phyloP scores from a whole-genome alignment of 1,140 invertebrate species.

The Pseudomyrmex gracilis region DNA sequence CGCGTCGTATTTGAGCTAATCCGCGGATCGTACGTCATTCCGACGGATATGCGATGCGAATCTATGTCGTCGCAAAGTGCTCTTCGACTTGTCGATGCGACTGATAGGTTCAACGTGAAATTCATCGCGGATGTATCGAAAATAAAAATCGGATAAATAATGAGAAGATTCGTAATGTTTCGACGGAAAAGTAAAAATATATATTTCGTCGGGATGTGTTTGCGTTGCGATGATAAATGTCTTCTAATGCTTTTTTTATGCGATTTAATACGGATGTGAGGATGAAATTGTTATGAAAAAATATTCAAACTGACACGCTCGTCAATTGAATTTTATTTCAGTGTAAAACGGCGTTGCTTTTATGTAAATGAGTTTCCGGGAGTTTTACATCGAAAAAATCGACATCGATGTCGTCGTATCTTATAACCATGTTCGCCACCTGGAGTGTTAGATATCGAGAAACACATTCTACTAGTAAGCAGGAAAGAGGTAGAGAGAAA shows the following conservation, averaged over 20 bases:
- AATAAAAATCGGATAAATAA: constrained; percentile 27
- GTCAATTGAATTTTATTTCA: constrained; percentile 38
- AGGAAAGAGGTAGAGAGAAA: constrained; percentile 21
- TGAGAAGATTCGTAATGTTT: not conserved
- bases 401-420: not conserved
- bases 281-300: not conserved
- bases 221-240: not conserved
- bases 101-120: not conserved
- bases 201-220: not conserved
- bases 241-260: not conserved
- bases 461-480: not conserved
- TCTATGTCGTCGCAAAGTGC: not conserved
- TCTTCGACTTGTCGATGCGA: not conserved
- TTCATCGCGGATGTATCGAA: not conserved
- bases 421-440: not conserved
- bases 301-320: not conserved
- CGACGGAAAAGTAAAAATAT: not conserved
- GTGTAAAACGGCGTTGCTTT: not conserved
- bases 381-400: constrained; percentile 31
- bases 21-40: constrained; percentile 61
- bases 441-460: not conserved
- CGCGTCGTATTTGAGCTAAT: constrained; percentile 44
- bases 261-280: not conserved
- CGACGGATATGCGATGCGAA: constrained; percentile 2
- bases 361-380: constrained; percentile 10